A percentile compares a stretch with the other conserved stretches of the same genome.
phyloP scores from a whole-genome alignment of 1,140 invertebrate species.

The Zeugodacus cucurbitae region DNA sequence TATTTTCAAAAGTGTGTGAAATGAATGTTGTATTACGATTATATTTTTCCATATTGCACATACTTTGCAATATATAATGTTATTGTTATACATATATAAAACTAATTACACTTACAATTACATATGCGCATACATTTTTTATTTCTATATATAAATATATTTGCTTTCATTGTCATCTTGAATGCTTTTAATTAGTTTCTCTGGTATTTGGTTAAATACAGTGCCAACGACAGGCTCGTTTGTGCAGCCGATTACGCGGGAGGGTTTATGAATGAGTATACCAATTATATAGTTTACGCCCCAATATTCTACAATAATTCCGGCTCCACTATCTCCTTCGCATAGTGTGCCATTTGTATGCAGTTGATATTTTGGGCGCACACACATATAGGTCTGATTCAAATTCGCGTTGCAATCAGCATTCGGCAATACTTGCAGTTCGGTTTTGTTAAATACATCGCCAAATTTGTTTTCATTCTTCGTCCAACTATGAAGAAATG shows the following conservation, averaged over 20 bases:
- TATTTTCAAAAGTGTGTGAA: no score
- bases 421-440: neutral
- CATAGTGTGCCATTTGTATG: neutral
- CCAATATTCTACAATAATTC: neutral
- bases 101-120: no score
- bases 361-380: neutral
- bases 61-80: no score
- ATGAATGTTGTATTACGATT: no score
- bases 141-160: no score
- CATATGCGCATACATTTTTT: no score
- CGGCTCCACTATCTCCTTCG: neutral
- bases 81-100: no score
- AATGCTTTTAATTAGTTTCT: no score
- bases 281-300: neutral
- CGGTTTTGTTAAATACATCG: neutral
- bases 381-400: neutral
- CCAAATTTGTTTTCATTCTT: neutral
- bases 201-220: no score
- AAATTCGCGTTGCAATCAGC: neutral
- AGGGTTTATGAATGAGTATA: neutral
- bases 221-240: neutral
- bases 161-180: no score
- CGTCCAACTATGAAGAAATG: neutral
- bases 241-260: neutral
- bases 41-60: no score